Base-by-base conservation (phyloP, 2,888 invertebrate species). In the Ametastegia equiseti region DNA sequence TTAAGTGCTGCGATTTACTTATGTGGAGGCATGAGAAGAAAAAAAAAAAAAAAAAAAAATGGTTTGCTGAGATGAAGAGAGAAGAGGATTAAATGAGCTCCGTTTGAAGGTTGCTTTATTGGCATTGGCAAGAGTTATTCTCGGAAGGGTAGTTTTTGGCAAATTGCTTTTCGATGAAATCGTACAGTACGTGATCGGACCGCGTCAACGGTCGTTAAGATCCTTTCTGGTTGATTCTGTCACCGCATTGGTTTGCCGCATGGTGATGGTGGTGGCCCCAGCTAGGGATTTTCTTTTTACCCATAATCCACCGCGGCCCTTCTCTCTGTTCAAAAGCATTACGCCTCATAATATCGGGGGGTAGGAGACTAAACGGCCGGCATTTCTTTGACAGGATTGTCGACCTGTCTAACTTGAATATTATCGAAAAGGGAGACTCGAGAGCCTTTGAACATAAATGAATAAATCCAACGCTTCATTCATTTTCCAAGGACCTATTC, bases 381-480 rank as follows among this genome's bases (percentile, higher is more conserved):
- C 60, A 39, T 78, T n/a, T 78, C 60, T 78, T 78, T 78, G 78
- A 75, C 75, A 75, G 71, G 57, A 75, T 75, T 57, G 75, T 57
- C 75, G 75, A 78, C 60, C 42, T 27, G 78, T 54, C 54, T 23
- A 27, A 47, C 45, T 71, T 27, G 13, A 71, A 71, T 71, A 23
- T n/a, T n/a, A n/a, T 71, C 13, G n/a, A 27, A 45, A 45, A 27
- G 42, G 39, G 47, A 42, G 15, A 23, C 71, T 47, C 71, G n/a
- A n/a, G n/a, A n/a, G 13, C 45, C 71, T 71, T 71, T 45, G 45
- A 71, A 71, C 45, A 36, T 39, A 39, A 67, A 67, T 67, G 39
- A 67, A 19, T 39, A 36, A 42, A 42, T 67, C 39, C 67, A 67
- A 67, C 36, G 39, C 39, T 39, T 39, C 39, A 13, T 39, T 39